phyloP scores from a whole-genome alignment of 2,797 vertebrate species.

The Melanotaenia nigrans region DNA sequence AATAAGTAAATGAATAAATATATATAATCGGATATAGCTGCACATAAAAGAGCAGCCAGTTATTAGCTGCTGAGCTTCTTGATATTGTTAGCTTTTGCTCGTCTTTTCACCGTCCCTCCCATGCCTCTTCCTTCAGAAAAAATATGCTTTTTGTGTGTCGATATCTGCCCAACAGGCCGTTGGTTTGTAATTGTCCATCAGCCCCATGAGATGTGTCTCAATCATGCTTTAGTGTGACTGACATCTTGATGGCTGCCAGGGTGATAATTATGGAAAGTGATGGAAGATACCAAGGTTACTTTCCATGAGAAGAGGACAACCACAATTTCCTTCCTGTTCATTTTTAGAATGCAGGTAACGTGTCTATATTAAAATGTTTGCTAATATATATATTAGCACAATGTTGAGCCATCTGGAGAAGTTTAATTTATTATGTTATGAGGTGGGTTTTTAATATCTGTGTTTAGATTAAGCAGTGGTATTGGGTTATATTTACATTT shows the following conservation, averaged over 20 bases:
- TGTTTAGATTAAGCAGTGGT: background rate
- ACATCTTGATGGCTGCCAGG: slow-evolving; percentile 66
- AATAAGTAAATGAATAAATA: slow-evolving; percentile 3
- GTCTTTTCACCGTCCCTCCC: slow-evolving; percentile 57
- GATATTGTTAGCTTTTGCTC: slow-evolving; percentile 51
- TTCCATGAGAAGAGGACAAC: slow-evolving; percentile 83
- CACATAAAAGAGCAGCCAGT: slow-evolving; percentile 5
- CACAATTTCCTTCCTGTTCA: slow-evolving; percentile 85
- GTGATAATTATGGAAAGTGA: slow-evolving; percentile 81
- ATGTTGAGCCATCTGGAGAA: background rate
- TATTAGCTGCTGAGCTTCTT: slow-evolving; percentile 24
- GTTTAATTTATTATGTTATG: background rate
- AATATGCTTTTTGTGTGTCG: slow-evolving; percentile 38
- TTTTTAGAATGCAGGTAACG: slow-evolving; percentile 57
- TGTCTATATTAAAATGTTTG: slow-evolving; percentile 17
- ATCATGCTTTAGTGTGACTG: slow-evolving; percentile 48
- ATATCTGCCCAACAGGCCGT: slow-evolving; percentile 49
- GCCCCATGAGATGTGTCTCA: slow-evolving; percentile 60
- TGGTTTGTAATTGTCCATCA: slow-evolving; percentile 59
- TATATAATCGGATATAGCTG: slow-evolving; percentile 4
- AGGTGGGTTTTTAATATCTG: background rate
- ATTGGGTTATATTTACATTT: background rate
- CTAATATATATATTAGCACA: background rate
- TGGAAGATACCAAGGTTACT: slow-evolving; percentile 80
- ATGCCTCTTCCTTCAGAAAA: slow-evolving; percentile 19